phyloP scores from a whole-genome alignment of 1,140 invertebrate genomes.

The Drosophila watanabei region DNA sequence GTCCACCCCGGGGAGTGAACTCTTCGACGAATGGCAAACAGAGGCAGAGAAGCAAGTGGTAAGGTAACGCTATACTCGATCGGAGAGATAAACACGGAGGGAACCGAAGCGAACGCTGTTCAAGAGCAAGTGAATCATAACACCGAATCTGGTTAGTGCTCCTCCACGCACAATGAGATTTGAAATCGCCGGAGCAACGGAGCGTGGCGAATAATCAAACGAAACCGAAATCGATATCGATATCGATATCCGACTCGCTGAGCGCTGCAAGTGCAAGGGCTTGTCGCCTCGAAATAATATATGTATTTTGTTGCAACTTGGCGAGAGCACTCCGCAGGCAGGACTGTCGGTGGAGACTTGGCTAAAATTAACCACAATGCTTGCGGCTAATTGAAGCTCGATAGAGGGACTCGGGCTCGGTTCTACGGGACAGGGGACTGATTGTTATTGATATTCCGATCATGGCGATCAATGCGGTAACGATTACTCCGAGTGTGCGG shows the following conservation, averaged over 20 bases:
- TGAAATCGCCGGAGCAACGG: constrained; percentile 30
- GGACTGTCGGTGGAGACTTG: constrained; percentile 23
- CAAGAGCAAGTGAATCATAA: constrained; percentile 47
- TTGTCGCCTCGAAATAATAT: constrained; percentile 17
- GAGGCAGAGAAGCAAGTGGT: constrained; percentile 5
- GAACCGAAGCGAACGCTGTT: constrained; percentile 9
- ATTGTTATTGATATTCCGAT: constrained; percentile 52
- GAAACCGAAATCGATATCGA: constrained; percentile 46
- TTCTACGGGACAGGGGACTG: constrained; percentile 7
- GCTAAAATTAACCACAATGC: constrained; percentile 40
- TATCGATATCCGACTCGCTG: constrained; percentile 31
- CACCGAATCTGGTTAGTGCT: constrained; percentile 30
- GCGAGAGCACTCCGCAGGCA: constrained; percentile 11
- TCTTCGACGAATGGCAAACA: constrained; percentile 13
- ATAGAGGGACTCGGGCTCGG: neutral
- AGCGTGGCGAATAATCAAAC: constrained; percentile 45
- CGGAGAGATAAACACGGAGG: constrained; percentile 10
- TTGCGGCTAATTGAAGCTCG: constrained; percentile 40
- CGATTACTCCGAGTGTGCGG: constrained; percentile 23
- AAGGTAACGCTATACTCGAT: constrained; percentile 39
- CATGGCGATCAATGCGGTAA: constrained; percentile 46
- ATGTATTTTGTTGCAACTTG: constrained; percentile 7
- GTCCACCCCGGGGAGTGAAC: constrained; percentile 30
- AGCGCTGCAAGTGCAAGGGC: constrained; percentile 42
- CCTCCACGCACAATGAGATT: constrained; percentile 40